A percentile compares a stretch with the other conserved stretches of the same genome.
phyloP scores from a whole-genome alignment of 2,113 vertebrate species.

The Astatoreochromis straeleni region DNA sequence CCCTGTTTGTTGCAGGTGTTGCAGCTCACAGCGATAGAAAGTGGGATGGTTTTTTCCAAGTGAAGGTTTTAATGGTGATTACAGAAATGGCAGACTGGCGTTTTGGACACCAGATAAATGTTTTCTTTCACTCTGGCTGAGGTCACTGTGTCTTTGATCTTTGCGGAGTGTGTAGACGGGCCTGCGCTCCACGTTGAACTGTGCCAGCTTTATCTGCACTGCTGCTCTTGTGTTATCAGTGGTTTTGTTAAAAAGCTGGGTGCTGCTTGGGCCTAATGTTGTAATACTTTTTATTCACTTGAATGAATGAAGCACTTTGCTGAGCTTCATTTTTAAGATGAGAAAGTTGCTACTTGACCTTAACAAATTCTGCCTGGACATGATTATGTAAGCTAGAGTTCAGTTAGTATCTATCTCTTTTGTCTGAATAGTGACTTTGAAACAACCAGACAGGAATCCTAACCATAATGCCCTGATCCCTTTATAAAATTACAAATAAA shows the following conservation, averaged over 20 bases:
- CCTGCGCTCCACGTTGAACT: not conserved
- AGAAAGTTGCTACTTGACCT: not conserved
- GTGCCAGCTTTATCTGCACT: not conserved
- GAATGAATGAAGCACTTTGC: fast-evolving
- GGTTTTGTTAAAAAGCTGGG: not conserved
- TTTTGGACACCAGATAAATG: not conserved
- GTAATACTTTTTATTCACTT: not conserved
- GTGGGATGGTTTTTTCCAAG: not conserved
- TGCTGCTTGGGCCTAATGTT: not conserved
- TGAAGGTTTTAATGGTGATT: not conserved
- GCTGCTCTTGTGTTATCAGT: not conserved
- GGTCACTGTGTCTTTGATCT: not conserved
- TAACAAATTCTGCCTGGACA: not conserved
- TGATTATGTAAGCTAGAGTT: not conserved
- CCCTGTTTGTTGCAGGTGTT: not conserved
- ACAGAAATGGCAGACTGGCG: not conserved
- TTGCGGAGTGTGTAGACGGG: not conserved
- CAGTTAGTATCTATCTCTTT: not conserved
- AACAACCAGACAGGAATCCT: not conserved
- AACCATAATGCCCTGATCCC: not conserved
- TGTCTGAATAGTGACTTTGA: not conserved
- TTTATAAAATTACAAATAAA: not conserved
- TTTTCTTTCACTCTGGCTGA: not conserved
- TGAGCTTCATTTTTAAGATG: not conserved
- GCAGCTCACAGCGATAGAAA: not conserved